These are phyloP conservation scores for Ceratosolen fusciceps DNA, from an alignment of 1,140 invertebrate genomes.

Conservation along the genomic window DNA sequence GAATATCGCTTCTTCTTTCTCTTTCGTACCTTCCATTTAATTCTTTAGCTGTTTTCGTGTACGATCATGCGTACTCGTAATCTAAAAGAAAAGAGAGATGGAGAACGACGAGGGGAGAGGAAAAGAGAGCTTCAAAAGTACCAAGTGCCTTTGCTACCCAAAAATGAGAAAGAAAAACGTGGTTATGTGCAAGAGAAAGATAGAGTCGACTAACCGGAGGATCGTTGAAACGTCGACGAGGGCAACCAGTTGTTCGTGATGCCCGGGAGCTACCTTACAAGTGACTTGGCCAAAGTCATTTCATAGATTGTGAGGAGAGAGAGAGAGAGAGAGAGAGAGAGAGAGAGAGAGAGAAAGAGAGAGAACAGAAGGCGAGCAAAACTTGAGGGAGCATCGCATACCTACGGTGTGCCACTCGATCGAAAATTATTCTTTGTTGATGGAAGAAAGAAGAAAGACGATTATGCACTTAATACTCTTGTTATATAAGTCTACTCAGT, in stretches of 20 bases:
- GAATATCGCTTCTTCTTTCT: slow-evolving; percentile 55
- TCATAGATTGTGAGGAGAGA: slow-evolving; percentile 25
- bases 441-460: slow-evolving; percentile 5
- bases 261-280: slow-evolving; percentile 43
- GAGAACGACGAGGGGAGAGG: background rate
- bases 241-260: slow-evolving; percentile 47
- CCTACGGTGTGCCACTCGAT: slow-evolving; percentile 36
- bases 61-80: slow-evolving; percentile 39
- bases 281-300: slow-evolving; percentile 41
- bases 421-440: slow-evolving; percentile 45
- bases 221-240: slow-evolving; percentile 48
- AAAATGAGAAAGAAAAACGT: slow-evolving; percentile 35
- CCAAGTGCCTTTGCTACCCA: slow-evolving; percentile 21
- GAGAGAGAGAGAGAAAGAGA: slow-evolving; percentile 12
- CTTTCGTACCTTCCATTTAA: slow-evolving; percentile 50
- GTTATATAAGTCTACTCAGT: slow-evolving; percentile 26
- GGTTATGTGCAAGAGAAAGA: slow-evolving; percentile 13
- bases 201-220: background rate
- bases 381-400: slow-evolving; percentile 37
- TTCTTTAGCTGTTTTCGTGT: slow-evolving; percentile 35
- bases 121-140: slow-evolving; percentile 8
- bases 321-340: slow-evolving; percentile 10
- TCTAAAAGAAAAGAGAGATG: slow-evolving; percentile 5
- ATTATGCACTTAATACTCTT: slow-evolving; percentile 36
- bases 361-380: slow-evolving; percentile 8